Percentiles rank a stretch among this genome's conserved stretches.
These are phyloP conservation scores for Bovichtus diacanthus DNA, from an alignment of 2,797 vertebrate genomes.

Conservation along the genomic window DNA sequence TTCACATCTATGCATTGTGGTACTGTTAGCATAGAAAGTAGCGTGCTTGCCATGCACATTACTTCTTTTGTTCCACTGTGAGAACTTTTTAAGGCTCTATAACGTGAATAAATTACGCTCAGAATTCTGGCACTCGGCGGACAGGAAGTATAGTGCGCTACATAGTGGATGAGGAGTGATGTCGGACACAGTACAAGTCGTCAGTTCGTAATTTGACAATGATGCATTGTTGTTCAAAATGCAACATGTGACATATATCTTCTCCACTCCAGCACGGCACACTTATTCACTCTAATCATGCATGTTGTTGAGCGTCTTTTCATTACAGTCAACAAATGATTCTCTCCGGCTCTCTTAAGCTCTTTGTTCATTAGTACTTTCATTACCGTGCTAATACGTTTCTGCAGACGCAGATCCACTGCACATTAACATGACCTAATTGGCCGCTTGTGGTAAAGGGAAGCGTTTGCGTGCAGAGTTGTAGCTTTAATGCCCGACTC, in stretches of 20 bases:
- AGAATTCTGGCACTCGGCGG: neutral
- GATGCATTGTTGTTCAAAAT: slow-evolving; percentile 35
- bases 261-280: neutral
- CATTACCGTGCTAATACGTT: slow-evolving; percentile 60
- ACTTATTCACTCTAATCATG: slow-evolving; percentile 26
- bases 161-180: neutral
- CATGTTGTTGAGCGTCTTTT: slow-evolving; percentile 44
- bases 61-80: neutral
- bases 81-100: neutral
- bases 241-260: neutral
- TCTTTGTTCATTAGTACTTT: slow-evolving; percentile 57
- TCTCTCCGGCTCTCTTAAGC: slow-evolving; percentile 30
- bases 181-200: neutral
- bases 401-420: slow-evolving; percentile 40
- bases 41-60: too few species aligned
- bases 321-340: slow-evolving; percentile 40
- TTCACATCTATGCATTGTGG: neutral
- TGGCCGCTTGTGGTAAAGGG: slow-evolving; percentile 46
- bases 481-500: slow-evolving; percentile 37
- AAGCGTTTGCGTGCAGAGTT: slow-evolving; percentile 31
- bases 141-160: neutral
- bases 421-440: slow-evolving; percentile 56
- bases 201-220: slow-evolving; percentile 25
- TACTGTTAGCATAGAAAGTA: neutral
- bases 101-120: neutral